A percentile compares a stretch with the other conserved stretches of the same genome.
These are phyloP conservation scores for Bombus waltoni DNA, from an alignment of 1,140 invertebrate species.

Conservation along the genomic window DNA sequence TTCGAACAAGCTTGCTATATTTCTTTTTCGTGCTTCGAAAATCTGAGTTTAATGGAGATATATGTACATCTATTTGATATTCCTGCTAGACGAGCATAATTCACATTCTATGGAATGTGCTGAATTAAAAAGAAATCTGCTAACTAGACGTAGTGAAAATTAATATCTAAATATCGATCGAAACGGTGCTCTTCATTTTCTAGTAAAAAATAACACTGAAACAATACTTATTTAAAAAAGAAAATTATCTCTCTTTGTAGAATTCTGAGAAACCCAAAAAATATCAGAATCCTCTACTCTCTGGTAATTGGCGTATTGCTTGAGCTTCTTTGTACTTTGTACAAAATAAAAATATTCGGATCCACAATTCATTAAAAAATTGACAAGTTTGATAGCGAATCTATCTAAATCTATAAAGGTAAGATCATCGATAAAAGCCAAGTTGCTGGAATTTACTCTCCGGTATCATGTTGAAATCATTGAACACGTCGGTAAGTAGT, in stretches of 20 bases:
- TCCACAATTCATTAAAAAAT: neutral
- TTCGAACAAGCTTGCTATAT: neutral
- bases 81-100: neutral
- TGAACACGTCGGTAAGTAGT: neutral
- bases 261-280: neutral
- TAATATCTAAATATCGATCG: neutral
- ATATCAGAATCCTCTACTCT: neutral
- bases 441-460: neutral
- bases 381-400: neutral
- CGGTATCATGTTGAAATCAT: neutral
- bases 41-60: neutral
- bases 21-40: too few species aligned
- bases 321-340: neutral
- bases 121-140: slow-evolving; percentile 1
- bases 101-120: neutral
- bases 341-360: neutral
- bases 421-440: neutral
- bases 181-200: neutral
- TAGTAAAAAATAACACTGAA: neutral
- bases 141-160: neutral
- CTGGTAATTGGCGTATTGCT: neutral
- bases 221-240: neutral
- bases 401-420: neutral
- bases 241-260: neutral
- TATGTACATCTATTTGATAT: neutral